Conservation (phyloP, 2,797 vertebrate species). For the Enteromius anoplus region DNA sequence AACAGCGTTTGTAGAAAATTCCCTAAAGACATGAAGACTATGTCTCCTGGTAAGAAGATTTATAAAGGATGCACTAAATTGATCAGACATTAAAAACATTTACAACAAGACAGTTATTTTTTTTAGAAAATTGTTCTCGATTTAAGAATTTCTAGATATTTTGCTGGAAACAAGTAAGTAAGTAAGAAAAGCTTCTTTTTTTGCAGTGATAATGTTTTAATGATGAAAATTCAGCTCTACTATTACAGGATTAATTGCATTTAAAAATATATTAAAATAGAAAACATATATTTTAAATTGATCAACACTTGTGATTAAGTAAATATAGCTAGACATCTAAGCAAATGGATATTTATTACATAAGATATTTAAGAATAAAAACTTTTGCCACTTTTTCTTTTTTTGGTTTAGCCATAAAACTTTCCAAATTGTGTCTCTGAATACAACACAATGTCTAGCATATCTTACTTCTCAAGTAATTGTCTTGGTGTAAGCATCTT, state of each 20-base stretch:
- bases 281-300: neutral
- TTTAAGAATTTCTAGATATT: no score
- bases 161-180: no score
- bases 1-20: constrained; percentile 91
- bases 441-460: neutral
- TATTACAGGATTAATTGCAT: neutral
- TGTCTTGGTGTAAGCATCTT: neutral
- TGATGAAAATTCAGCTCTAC: neutral
- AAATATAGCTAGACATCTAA: neutral
- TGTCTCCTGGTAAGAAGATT: constrained; percentile 80
- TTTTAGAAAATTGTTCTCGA: no score
- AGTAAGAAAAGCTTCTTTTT: no score
- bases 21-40: constrained; percentile 90
- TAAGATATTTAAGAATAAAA: neutral
- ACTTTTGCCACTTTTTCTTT: neutral
- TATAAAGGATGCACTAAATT: neutral
- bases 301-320: neutral
- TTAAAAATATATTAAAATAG: neutral
- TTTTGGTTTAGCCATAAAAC: neutral
- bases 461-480: neutral
- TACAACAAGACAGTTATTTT: neutral
- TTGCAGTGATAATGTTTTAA: neutral
- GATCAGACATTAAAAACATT: neutral
- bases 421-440: neutral
- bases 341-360: neutral